Base-by-base conservation (phyloP, 2,113 vertebrate species). In the Castor canadensis region DNA sequence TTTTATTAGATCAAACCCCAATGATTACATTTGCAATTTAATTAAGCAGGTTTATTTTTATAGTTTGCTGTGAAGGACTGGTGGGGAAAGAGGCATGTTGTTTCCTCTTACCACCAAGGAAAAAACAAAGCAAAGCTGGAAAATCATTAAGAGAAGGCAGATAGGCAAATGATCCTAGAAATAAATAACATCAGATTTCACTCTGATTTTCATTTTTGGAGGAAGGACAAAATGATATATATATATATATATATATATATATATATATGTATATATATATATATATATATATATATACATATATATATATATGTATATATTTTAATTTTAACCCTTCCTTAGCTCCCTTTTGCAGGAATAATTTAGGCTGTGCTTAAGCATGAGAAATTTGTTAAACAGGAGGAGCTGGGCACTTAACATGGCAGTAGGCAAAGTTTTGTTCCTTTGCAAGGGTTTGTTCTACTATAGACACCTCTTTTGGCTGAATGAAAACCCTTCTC, bases 11-110 rank as follows among this genome's bases (percentile, higher is more conserved):
- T 94, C 91, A 95, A 88, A 76, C 32, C 30, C 72, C 43, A 88
- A 54, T 97, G 94, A 97, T 96, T 95, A 15, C 97, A 96, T 97
- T 89, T 97, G 95, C 97, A 97, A 89, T 96, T 96, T 97, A 96
- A 97, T 97, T 75, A 93, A 86, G 64, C 43, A 1, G 45, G 45
- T 13, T 82, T 97, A 96, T 95, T 93, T 97, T 97, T 87, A 93
- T 95, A 84, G 30, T 94, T 60, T 47, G n/a, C n/a, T 72, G 43
- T 72, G 89, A 86, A 91, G 77, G 28, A 45, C 28, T 91, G 22
- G 17, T 82, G 71, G 49, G 76, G 11, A 28, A 56, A 86, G 45
- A 80, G 24, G 15, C 24, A 20, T 30, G 64, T 77, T 49, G 52
- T 67, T 95, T 87, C 47, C 52, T 66, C 45, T 83, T 7, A 17